Conservation (phyloP, 1,140 invertebrate genomes). For the Globodera ellingtonae region DNA sequence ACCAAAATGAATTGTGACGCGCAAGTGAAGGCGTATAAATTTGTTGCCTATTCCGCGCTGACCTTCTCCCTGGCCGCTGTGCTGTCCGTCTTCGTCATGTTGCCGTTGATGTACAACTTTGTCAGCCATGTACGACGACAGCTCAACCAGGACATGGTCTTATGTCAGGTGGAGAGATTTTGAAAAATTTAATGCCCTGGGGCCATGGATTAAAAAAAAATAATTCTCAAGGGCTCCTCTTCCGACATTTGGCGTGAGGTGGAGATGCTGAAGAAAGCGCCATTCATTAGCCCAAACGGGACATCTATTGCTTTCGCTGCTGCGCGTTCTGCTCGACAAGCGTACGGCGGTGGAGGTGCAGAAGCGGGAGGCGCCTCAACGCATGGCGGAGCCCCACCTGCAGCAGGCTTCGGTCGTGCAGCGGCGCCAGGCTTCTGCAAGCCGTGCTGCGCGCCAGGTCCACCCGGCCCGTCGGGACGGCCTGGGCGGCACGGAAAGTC, state of each 20-base stretch:
- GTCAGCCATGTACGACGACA: constrained; percentile 11
- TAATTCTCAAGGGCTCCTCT: constrained; percentile 12
- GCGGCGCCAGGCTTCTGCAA: neutral
- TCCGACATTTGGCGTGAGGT: constrained; percentile 24
- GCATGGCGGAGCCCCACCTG: neutral
- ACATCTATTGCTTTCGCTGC: no score
- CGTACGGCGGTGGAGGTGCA: constrained; percentile 14
- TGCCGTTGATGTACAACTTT: constrained; percentile 49
- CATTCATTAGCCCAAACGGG: no score
- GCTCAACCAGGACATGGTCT: constrained; percentile 46
- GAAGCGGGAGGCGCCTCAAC: neutral
- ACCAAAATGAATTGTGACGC: constrained; percentile 12
- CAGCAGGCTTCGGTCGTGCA: neutral
- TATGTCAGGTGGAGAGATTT: constrained; percentile 33
- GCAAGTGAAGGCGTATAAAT: no score
- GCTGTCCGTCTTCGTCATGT: constrained; percentile 43
- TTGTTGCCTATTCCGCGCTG: no score
- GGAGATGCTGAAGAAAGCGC: no score
- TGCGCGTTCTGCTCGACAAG: constrained; percentile 5
- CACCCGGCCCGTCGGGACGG: no score
- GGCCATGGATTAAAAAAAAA: neutral
- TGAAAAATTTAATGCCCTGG: neutral
- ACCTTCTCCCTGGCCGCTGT: constrained; percentile 32
- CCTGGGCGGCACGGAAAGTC: no score
- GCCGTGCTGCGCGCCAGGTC: neutral